Percentiles rank a stretch among this genome's conserved stretches.
phyloP scores from a whole-genome alignment of 2,888 invertebrate genomes.

The Acanthococcus lagerstroemiae region DNA sequence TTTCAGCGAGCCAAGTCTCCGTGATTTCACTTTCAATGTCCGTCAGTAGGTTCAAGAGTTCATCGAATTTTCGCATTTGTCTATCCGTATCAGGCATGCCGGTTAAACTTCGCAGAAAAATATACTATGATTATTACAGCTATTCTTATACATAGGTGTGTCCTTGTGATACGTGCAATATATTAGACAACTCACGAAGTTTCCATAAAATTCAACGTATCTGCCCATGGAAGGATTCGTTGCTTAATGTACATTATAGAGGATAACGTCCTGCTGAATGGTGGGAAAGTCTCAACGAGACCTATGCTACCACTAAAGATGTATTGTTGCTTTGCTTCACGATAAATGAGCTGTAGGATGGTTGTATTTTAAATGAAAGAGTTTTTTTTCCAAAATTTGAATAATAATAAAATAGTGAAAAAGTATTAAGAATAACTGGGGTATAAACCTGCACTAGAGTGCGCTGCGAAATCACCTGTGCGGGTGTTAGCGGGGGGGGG shows the following conservation, averaged over 20 bases:
- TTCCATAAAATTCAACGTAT: slow-evolving; percentile 18
- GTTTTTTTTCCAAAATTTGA: neutral
- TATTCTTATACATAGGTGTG: too few relatives aligned
- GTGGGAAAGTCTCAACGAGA: slow-evolving; percentile 9
- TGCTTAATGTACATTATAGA: slow-evolving; percentile 16
- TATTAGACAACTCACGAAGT: slow-evolving; percentile 8
- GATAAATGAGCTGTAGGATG: neutral
- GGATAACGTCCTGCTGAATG: slow-evolving; percentile 13
- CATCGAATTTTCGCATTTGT: slow-evolving; percentile 4
- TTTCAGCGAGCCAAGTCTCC: slow-evolving; percentile 4
- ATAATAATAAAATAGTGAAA: too few relatives aligned
- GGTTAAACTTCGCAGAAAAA: slow-evolving; percentile 2
- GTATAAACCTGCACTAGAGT: too few relatives aligned
- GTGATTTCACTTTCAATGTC: slow-evolving; percentile 14
- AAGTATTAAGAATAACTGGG: too few relatives aligned
- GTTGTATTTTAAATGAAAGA: neutral
- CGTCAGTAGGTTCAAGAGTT: slow-evolving; percentile 8
- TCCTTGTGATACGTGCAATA: neutral
- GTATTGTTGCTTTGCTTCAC: neutral
- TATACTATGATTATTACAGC: neutral
- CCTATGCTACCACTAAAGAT: neutral
- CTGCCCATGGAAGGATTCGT: neutral
- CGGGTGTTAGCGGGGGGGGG: too few relatives aligned
- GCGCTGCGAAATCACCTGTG: too few relatives aligned
- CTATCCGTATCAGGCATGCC: neutral